Base-by-base conservation (phyloP, 2,888 invertebrate species). In the Drosophila trichaetosa region DNA sequence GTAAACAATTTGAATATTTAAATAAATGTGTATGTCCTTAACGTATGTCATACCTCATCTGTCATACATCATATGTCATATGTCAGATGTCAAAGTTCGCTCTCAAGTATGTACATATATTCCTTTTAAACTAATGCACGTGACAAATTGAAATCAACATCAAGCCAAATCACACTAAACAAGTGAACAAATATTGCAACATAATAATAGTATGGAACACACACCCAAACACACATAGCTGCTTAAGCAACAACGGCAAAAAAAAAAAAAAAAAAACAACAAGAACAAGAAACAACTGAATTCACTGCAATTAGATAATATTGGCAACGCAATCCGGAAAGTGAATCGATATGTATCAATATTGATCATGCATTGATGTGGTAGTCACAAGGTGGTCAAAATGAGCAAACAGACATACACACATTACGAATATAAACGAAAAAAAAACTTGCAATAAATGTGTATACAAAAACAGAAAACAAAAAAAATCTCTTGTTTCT, bases 401-500 rank as follows among this genome's bases (percentile, higher is more conserved):
- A 56, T n/a, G 65, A 56, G 38, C 34, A 70, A 75, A 69, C 64
- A 76, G 74, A 68, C 71, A 80, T 71, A 83, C 54, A 56, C 86
- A 88, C 73, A 86, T 85, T 76, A 86, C 61, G 67, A 78, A 86
- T 80, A 80, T 83, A 85, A 83, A 87, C 68, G 83, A 85, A 69
- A 64, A 21, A 21, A 46, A 24, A 91, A 85, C 86, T 87, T 92
- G 93, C 92, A 93, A 92, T 92, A 92, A 92, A 92, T 92, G 92
- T 85, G 85, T 92, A 92, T 89, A 92, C 92, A 92, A 84, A 92
- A 90, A 79, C 60, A 54, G 34, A 79, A 74, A 60, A 24, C 36
- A 16, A 46, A 4, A 38, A 54, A 40, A 48, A 7, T 29, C 24
- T 27, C 4, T 11, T 51, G 27, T n/a, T n/a, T 36, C 36, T 34